A percentile compares a stretch with the other conserved stretches of the same genome.
These are phyloP conservation scores for Perca flavescens DNA, from an alignment of 2,113 vertebrate species.

Conservation along the genomic window DNA sequence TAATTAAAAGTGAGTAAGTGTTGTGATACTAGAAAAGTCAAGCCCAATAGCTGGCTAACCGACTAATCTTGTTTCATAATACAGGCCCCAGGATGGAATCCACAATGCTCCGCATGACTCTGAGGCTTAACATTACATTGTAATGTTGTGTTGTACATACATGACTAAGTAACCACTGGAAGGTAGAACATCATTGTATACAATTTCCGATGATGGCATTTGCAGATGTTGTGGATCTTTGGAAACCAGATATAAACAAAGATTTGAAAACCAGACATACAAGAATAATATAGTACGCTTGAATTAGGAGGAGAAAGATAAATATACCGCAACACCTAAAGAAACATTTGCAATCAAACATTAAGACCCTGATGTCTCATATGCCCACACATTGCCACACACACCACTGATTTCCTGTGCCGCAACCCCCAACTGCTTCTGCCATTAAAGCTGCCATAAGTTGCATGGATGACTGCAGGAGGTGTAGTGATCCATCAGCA, in stretches of 20 bases:
- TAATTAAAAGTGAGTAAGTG: too few relatives aligned
- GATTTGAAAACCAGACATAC: neutral
- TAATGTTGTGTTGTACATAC: neutral
- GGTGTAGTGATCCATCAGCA: conserved; percentile 76
- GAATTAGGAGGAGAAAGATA: conserved; percentile 15
- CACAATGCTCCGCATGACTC: too few relatives aligned
- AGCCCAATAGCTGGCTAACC: too few relatives aligned
- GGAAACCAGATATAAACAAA: conserved; percentile 4
- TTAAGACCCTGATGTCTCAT: conserved; percentile 53
- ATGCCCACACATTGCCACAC: conserved; percentile 51
- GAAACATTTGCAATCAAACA: conserved; percentile 57
- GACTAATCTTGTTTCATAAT: too few relatives aligned
- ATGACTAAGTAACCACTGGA: neutral
- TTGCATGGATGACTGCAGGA: conserved; percentile 75
- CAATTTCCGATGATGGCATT: neutral
- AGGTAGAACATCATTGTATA: neutral
- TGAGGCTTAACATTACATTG: too few relatives aligned
- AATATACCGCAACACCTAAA: conserved; percentile 19
- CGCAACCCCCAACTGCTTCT: conserved; percentile 60
- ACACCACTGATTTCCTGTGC: conserved; percentile 53
- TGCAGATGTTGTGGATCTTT: neutral
- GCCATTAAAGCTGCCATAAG: conserved; percentile 75
- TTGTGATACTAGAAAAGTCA: too few relatives aligned
- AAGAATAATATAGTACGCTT: conserved; percentile 10
- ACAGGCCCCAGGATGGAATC: too few relatives aligned